Evolutionary conservation across 1,140 invertebrate genomes (phyloP), one percentile per base, ranked within the genome.

Genomic region (Cydia pomonella): DNA sequence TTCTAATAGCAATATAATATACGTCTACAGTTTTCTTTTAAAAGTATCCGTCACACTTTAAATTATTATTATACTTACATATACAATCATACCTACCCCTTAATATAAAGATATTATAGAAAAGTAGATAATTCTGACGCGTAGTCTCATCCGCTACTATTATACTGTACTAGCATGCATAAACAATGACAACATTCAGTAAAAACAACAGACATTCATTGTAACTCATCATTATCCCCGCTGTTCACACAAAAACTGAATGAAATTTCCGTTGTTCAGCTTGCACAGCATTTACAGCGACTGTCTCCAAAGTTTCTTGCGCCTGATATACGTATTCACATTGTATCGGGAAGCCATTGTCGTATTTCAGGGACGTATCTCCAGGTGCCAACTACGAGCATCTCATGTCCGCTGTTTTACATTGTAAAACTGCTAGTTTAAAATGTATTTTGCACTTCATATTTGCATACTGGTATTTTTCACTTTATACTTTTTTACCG

Each of bases 261-360:
- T 66, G 27, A 33, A 66, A 72, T 72, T 47, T 44, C 69, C 69
- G 41, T 47, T 72, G 38, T 33, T 44, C 41, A 21, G 33, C 33
- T 44, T 23, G 10, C 69, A 47, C n/a, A 72, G 50, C 50, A 53
- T 47, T 41, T 44, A 29, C 66, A 71, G 29, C n/a, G 29, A 16
- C 33, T 47, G 41, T 47, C 69, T 72, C 41, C 69, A 47, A 72
- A 72, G 69, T 72, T 72, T 47, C 78, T 76, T 77, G 73, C 73
- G 53, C 74, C 64, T 76, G 73, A 80, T 72, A 79, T 79, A 76
- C 74, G 77, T 84, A 83, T 85, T 82, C 80, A 76, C 77, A 79
- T 82, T 76, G 79, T 86, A 88, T 88, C 83, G 84, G 81, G 81
- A 84, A 85, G 80, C 84, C 82, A 85, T 87, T 82, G 74, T 78